Base-by-base conservation (phyloP, 2,888 invertebrate species). In the Entomobrya multifasciata region DNA sequence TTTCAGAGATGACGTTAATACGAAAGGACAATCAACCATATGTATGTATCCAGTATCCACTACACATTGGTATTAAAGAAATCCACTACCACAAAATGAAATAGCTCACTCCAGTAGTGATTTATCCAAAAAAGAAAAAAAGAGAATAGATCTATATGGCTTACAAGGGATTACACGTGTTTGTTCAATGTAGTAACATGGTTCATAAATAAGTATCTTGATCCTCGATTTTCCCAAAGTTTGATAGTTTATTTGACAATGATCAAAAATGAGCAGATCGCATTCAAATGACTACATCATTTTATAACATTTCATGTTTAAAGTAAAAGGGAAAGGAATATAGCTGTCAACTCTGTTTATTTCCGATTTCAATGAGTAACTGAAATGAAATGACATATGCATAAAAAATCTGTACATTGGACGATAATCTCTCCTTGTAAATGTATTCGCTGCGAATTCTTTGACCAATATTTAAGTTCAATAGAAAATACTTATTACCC, bases 381-480 rank as follows among this genome's bases (percentile, higher is more conserved):
- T n/a, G 49, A 49, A 49, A n/a, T 49, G 49, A 55, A 65, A 65
- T 79, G 57, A 20, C 22, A 10, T 13, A 30, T 72, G 60, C 25
- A n/a, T n/a, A n/a, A n/a, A n/a, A n/a, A n/a, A n/a, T n/a, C n/a
- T n/a, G n/a, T n/a, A n/a, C n/a, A n/a, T n/a, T n/a, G 70, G 72
- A 81, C 57, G 15, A 6, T 74, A 62, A 83, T 60, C 82, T 80
- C 55, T 25, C 22, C 27, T 22, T 3, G 4, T 36, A n/a, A n/a
- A n/a, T 8, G 36, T 36, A 4, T 8, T 6, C 36, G 4, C 36
- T 36, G 36, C 36, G 8, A 36, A 4, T 36, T 4, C 8, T 8
- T 6, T 36, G 36, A 36, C 36, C 8, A 36, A 6, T 36, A 36
- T 36, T n/a, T n/a, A n/a, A n/a, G n/a, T n/a, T n/a, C n/a, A n/a